A percentile compares a stretch with the other conserved stretches of the same genome.
Evolutionary conservation across 2,113 vertebrate species (phyloP).

Genomic region (Rafetus swinhoei): DNA sequence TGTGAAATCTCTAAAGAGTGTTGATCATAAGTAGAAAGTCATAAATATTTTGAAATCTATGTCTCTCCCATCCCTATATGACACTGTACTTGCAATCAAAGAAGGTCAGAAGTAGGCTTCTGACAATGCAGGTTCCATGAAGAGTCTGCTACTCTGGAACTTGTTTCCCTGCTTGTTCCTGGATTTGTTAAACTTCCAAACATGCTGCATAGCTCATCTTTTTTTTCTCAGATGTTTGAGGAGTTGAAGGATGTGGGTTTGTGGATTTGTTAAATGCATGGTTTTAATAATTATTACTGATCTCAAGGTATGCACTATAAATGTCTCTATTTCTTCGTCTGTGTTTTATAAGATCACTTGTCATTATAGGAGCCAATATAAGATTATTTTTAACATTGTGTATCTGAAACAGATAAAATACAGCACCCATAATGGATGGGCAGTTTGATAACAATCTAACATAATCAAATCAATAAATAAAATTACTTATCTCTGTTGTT

Average conservation of each 20-base stretch:
- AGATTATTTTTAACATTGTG: not conserved
- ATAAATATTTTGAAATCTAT: not conserved
- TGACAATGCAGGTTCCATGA: not conserved
- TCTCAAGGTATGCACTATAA: not conserved
- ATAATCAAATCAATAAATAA: not conserved
- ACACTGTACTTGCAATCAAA: not conserved
- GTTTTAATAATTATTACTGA: not conserved
- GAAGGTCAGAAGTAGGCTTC: not conserved
- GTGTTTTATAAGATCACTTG: not conserved
- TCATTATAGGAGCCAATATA: not conserved
- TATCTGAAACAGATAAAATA: not conserved
- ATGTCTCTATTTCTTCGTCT: not conserved
- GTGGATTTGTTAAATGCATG: not conserved
- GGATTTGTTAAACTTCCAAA: not conserved
- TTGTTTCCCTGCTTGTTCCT: not conserved
- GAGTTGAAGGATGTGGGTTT: not conserved
- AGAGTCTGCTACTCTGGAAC: not conserved
- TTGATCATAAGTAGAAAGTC: not conserved
- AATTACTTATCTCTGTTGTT: not conserved
- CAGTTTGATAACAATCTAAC: not conserved
- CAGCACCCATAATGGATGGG: not conserved
- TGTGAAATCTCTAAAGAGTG: not conserved
- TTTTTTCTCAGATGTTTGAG: not conserved
- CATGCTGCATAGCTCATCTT: not conserved
- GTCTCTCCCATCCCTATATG: not conserved